Conservation (phyloP, 2,888 invertebrate species). For the Acleris holmiana region DNA sequence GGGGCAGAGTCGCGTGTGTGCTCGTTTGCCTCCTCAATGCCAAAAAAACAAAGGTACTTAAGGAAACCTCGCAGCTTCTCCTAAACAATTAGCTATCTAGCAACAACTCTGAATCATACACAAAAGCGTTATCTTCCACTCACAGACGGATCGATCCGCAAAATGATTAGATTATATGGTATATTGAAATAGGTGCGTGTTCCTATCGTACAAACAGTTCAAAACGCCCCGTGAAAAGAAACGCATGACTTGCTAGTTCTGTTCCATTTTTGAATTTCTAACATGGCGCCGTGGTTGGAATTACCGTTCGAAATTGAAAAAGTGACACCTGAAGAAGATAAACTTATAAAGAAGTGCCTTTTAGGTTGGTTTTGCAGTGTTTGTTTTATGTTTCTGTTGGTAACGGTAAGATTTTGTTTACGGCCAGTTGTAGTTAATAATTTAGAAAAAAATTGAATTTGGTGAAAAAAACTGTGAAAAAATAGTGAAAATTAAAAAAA, state of each 20-base stretch:
- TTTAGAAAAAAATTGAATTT: not conserved
- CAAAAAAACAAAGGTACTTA: no score
- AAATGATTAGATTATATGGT: conserved; percentile 56
- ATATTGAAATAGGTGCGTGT: conserved; percentile 54
- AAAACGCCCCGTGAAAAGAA: conserved; percentile 6
- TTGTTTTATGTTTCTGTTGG: conserved; percentile 40
- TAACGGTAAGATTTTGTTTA: conserved; percentile 2
- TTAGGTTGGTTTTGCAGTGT: conserved; percentile 60
- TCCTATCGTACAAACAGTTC: conserved; percentile 45
- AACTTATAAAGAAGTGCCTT: conserved; percentile 69
- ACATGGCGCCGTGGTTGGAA: conserved; percentile 67
- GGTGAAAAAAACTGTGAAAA: not conserved
- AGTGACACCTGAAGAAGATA: conserved; percentile 68
- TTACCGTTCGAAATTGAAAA: conserved; percentile 67
- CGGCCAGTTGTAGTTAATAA: not conserved
- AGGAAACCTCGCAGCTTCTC: no score
- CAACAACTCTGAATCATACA: no score
- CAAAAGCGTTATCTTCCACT: conserved; percentile 8
- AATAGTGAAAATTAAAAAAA: no score
- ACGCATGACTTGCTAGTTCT: conserved; percentile 1
- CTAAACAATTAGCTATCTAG: no score
- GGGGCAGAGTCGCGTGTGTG: no score
- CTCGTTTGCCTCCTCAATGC: no score
- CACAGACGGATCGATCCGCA: conserved; percentile 55
- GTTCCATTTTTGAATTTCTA: conserved; percentile 7